These are phyloP conservation scores for Melieria crassipennis DNA, from an alignment of 2,888 invertebrate genomes.

Conservation along the genomic window DNA sequence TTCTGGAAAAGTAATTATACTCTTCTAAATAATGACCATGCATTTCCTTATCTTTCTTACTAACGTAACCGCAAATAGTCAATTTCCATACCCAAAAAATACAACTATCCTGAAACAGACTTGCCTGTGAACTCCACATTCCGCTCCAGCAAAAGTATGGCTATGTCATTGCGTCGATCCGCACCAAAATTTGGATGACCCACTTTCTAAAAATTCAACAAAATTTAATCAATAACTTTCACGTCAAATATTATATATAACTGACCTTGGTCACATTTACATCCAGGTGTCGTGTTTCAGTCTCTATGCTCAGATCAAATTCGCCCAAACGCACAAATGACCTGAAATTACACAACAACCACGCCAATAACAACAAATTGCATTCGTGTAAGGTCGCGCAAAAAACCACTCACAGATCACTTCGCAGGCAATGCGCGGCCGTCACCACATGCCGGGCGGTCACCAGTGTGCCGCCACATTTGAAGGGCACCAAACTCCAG, in stretches of 20 bases:
- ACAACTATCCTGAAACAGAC: neutral
- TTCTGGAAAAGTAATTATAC: too few relatives aligned
- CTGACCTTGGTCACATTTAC: slow-evolving; percentile 68
- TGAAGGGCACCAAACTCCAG: slow-evolving; percentile 53
- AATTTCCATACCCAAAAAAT: too few relatives aligned
- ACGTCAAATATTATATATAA: too few relatives aligned
- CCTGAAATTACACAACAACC: slow-evolving; percentile 61
- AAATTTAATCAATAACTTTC: neutral
- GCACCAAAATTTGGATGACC: slow-evolving; percentile 49
- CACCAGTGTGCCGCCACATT: slow-evolving; percentile 66
- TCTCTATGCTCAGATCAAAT: slow-evolving; percentile 72
- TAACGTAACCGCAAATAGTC: too few relatives aligned
- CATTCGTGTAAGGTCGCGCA: neutral
- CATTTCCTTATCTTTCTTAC: too few relatives aligned
- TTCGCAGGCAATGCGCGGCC: slow-evolving; percentile 53
- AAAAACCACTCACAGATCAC: slow-evolving; percentile 49
- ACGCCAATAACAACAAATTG: neutral
- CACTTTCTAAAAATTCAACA: slow-evolving; percentile 36
- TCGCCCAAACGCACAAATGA: slow-evolving; percentile 79
- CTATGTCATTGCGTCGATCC: slow-evolving; percentile 78
- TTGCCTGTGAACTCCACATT: slow-evolving; percentile 60
- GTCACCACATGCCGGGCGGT: slow-evolving; percentile 73
- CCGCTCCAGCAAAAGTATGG: slow-evolving; percentile 72
- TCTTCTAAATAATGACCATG: too few relatives aligned
- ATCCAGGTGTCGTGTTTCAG: slow-evolving; percentile 70